Base-by-base conservation (phyloP, 2,888 invertebrate species). In the Sisyra terminalis region DNA sequence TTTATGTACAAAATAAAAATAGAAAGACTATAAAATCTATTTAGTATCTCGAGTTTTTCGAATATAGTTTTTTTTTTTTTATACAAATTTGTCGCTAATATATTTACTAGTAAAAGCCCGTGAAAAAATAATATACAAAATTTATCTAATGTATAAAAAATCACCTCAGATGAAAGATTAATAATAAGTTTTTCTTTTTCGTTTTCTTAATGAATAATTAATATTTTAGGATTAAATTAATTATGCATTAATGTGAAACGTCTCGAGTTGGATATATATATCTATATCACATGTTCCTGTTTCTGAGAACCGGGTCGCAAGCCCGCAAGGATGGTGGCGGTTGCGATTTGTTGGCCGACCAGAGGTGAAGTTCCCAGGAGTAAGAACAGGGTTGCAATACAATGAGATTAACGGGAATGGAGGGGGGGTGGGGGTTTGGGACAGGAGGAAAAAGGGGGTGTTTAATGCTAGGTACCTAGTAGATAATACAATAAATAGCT, bases 1-100 rank as follows among this genome's bases (percentile, higher is more conserved):
- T 44, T 42, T 42, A 45, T 45, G 42, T 45, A 42, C 42, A 45
- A 35, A 44, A 44, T 37, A 39, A 43, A n/a, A 40, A 44, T 40
- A 44, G 40, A 40, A 40, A 32, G 29, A 29, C 40, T 37, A 41
- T 29, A 44, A 40, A 39, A 40, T 44, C 40, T 44, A 40, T 38
- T 30, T 39, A 36, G 32, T 41, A 34, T 41, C 32, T 43, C 35
- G 39, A 40, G 40, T 41, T 37, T 37, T 44, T 44, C 40, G 40
- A 40, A 40, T 44, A 40, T 44, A 41, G 41, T n/a, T n/a, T n/a
- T n/a, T n/a, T n/a, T n/a, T n/a, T n/a, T n/a, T n/a, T n/a, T n/a
- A n/a, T 41, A 40, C 29, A 39, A 44, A 44, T 44, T 44, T 40
- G 37, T 30, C 39, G 40, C 40, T 40, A 40, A 40, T 36, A 44